These are phyloP conservation scores for Physocephala rufipes DNA, from an alignment of 2,888 invertebrate species.

Conservation along the genomic window DNA sequence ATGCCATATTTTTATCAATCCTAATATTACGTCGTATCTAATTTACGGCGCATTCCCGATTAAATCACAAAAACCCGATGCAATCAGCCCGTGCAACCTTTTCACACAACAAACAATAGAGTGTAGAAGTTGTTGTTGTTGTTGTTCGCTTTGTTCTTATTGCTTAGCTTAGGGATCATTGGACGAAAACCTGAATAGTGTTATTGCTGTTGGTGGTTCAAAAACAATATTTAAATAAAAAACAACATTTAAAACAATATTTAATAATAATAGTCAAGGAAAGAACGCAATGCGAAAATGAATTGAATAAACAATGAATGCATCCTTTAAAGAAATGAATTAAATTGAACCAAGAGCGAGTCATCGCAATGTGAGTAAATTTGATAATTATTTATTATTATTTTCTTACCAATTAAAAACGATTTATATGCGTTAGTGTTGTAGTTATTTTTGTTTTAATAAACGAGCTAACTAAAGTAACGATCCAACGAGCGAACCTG, in stretches of 20 bases:
- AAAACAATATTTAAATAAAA: neutral
- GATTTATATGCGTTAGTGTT: too few species aligned
- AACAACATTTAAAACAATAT: neutral
- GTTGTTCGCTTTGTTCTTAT: neutral
- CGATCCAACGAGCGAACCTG: conserved; percentile 21
- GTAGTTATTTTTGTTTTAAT: too few species aligned
- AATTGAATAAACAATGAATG: neutral
- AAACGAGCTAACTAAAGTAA: too few species aligned
- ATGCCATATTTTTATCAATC: too few species aligned
- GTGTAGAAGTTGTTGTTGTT: conserved; percentile 21
- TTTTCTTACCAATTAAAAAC: too few species aligned
- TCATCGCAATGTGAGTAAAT: neutral
- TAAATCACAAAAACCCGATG: too few species aligned
- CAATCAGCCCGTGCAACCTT: too few species aligned
- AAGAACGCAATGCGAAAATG: too few species aligned
- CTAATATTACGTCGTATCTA: too few species aligned
- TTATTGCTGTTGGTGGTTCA: neutral
- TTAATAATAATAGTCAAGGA: neutral
- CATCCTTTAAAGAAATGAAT: neutral
- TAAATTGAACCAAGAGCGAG: neutral
- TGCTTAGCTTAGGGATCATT: neutral
- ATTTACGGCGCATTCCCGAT: too few species aligned
- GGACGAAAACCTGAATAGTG: neutral
- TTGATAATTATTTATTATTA: too few species aligned
- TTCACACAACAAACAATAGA: too few species aligned